Percentiles rank a stretch among this genome's conserved stretches.
Conservation (phyloP, 2,888 invertebrate species). For the Sinopyrophorus schimmeli region DNA sequence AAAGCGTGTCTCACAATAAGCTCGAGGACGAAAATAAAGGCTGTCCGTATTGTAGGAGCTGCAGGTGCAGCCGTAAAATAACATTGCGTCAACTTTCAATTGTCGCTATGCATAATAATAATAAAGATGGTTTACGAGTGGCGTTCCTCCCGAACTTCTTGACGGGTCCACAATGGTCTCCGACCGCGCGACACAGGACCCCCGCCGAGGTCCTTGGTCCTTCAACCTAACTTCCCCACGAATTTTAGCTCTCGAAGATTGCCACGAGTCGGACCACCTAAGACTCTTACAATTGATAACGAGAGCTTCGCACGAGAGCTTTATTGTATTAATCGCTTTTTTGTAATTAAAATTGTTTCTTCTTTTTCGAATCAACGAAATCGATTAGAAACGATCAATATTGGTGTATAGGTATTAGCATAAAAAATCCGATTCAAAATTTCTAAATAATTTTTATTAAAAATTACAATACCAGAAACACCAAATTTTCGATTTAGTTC, state of each 20-base stretch:
- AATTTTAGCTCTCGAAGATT: conserved; percentile 21
- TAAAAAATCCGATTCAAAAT: too few relatives aligned
- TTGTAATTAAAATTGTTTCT: too few relatives aligned
- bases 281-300: conserved; percentile 23
- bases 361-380: too few relatives aligned
- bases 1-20: too few relatives aligned
- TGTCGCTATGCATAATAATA: conserved; percentile 46
- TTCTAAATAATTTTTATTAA: too few relatives aligned
- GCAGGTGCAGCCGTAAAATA: conserved; percentile 35
- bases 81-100: conserved; percentile 41
- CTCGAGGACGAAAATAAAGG: too few relatives aligned
- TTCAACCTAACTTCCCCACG: conserved; percentile 33
- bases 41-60: conserved; percentile 20
- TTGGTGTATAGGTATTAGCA: too few relatives aligned
- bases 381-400: too few relatives aligned
- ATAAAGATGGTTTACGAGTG: conserved; percentile 56
- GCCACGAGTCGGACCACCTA: conserved; percentile 22
- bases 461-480: too few relatives aligned
- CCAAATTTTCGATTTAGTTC: too few relatives aligned
- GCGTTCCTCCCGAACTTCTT: conserved; percentile 50
- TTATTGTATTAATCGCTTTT: too few relatives aligned
- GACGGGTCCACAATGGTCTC: conserved; percentile 55
- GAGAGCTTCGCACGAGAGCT: too few relatives aligned
- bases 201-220: conserved; percentile 39
- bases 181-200: conserved; percentile 50